Evolutionary conservation across 2,113 vertebrate genomes (phyloP).

Genomic region (Spea multiplicata): DNA sequence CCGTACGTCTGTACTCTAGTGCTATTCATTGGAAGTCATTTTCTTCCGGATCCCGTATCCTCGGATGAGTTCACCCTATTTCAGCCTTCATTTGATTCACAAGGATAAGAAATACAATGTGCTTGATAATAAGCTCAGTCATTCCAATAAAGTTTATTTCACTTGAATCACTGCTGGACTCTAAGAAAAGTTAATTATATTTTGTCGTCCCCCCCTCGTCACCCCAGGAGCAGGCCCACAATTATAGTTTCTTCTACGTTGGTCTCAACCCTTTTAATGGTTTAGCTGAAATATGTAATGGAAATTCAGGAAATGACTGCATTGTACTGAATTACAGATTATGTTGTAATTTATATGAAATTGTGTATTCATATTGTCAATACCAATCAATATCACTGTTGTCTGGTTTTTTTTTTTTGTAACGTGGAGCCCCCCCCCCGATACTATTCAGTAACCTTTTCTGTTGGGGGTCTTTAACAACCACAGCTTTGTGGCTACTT

Average conservation of each 20-base stretch:
- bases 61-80: constrained; percentile 10
- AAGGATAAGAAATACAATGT: neutral
- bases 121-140: constrained; percentile 7
- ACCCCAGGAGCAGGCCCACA: neutral
- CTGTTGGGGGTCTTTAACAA: too few species aligned
- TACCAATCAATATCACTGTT: neutral
- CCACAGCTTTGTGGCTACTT: too few species aligned
- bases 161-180: neutral
- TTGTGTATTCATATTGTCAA: neutral
- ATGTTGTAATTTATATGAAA: neutral
- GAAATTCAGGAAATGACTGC: neutral
- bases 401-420: too few species aligned
- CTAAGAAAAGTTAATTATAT: constrained; percentile 10
- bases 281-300: neutral
- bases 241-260: constrained; percentile 12
- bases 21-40: neutral
- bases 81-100: constrained; percentile 10
- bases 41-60: constrained; percentile 36
- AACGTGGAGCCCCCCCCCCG: too few species aligned
- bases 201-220: neutral
- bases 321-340: neutral
- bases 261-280: constrained; percentile 13
- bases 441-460: too few species aligned
- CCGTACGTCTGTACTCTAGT: neutral
- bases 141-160: constrained; percentile 14